Evolutionary conservation across 2,797 vertebrate genomes (phyloP).

Genomic region (Dendrocincla fuliginosa): DNA sequence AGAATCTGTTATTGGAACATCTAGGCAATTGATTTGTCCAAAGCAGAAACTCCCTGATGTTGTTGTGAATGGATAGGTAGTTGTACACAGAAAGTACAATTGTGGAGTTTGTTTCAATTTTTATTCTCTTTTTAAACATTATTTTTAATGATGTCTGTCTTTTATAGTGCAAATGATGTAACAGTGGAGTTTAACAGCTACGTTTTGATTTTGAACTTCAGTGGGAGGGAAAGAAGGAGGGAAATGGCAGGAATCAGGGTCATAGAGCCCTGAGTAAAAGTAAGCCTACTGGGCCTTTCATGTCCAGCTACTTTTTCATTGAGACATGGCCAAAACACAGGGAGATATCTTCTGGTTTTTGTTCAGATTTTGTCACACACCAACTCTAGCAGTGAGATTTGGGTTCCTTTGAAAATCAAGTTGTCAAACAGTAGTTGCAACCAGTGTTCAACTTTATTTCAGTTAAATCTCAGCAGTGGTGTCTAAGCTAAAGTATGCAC

Average conservation of each 20-base stretch:
- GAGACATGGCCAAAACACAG: accelerated
- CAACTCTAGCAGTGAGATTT: not conserved
- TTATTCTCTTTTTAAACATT: not conserved
- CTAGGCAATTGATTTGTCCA: not conserved
- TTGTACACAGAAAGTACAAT: not conserved
- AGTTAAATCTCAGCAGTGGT: not conserved
- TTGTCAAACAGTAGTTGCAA: not conserved
- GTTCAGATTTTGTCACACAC: not conserved
- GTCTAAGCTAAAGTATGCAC: not conserved
- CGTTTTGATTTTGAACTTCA: not conserved
- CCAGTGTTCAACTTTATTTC: not conserved
- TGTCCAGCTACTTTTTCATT: not conserved
- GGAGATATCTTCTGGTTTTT: not conserved
- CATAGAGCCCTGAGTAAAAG: not conserved
- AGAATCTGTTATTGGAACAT: not conserved
- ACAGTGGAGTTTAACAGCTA: not conserved
- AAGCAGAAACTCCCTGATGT: not conserved
- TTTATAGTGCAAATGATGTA: not conserved
- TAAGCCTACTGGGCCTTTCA: not conserved
- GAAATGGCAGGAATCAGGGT: not conserved
- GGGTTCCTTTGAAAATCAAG: not conserved
- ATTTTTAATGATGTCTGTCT: not conserved
- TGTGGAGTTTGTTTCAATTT: not conserved
- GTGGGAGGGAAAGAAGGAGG: not conserved
- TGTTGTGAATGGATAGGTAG: not conserved